Evolutionary conservation across 1,140 invertebrate species (phyloP), one percentile per base, ranked within the genome.

Genomic region (Aphaenogaster rudis): DNA sequence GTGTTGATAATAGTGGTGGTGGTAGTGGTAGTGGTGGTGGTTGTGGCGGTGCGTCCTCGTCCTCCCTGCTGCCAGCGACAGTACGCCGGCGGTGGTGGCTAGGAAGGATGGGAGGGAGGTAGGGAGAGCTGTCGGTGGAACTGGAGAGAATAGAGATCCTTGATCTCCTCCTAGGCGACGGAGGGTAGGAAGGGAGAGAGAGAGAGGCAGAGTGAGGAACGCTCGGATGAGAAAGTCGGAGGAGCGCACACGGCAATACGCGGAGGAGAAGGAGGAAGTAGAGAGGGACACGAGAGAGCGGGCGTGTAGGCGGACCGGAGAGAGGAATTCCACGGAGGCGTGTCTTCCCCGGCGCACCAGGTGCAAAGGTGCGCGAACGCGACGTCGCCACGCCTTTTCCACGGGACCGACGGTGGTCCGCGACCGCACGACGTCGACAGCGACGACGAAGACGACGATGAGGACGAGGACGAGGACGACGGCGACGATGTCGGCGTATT

Each of bases 331-430:
- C 90, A 91, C 91, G 91, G 94, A 94, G 94, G 95, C 95, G 94
- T 95, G 94, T 94, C 94, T 93, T 92, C 92, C 90, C 91, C 92
- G 90, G 93, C 92, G 92, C 92, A 93, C 91, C 95, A 95, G 95
- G 95, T 95, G 94, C 93, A 92, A 95, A 95, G 95, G 95, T 95
- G 94, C 94, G 95, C 94, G 94, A 89, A 93, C 93, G 93, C 92
- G 92, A 93, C 91, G 89, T 92, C 92, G 94, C 95, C 94, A 94
- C 95, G 94, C 94, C 95, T 95, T 95, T 94, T 89, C 90, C 71
- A 91, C 90, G 80, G 85, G 71, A 39, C 42, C 69, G 87, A 89
- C 86, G 64, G 86, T 85, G 80, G 86, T 72, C 76, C 79, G 86
- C 67, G 86, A 88, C 91, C 79, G 84, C 79, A 69, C 90, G 82